Percentiles rank a stretch among this genome's conserved stretches.
Conservation (phyloP, 2,888 invertebrate genomes). For the Phania funesta region DNA sequence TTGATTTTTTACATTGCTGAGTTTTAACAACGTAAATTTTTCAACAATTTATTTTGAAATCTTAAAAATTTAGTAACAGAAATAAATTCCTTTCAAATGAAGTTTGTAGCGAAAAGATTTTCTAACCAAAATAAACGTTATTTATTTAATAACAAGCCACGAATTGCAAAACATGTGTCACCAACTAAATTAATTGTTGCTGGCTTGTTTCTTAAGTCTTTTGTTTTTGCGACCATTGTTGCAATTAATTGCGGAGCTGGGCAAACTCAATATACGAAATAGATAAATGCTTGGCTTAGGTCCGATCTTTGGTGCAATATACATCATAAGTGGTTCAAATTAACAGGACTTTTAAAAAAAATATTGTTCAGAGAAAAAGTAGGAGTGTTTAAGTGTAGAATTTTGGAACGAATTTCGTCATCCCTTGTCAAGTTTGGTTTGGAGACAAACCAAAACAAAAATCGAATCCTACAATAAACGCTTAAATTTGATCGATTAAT, state of each 20-base stretch:
- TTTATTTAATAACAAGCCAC: slow-evolving; percentile 51
- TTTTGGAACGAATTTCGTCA: no score
- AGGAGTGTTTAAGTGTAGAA: no score
- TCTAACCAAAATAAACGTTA: slow-evolving; percentile 9
- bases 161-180: slow-evolving; percentile 28
- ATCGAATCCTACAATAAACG: no score
- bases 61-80: not conserved
- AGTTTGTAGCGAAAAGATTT: not conserved
- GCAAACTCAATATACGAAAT: no score
- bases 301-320: no score
- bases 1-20: not conserved
- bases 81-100: not conserved
- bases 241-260: not conserved
- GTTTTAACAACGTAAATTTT: not conserved
- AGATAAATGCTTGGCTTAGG: no score
- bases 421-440: no score
- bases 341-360: no score
- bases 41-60: not conserved
- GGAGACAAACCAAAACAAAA: no score
- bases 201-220: slow-evolving; percentile 45
- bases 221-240: slow-evolving; percentile 18
- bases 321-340: no score
- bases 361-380: no score
- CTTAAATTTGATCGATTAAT: no score
- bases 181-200: slow-evolving; percentile 14